These are phyloP conservation scores for Coccyzus lansbergi DNA, from an alignment of 2,797 vertebrate genomes.

Conservation along the genomic window DNA sequence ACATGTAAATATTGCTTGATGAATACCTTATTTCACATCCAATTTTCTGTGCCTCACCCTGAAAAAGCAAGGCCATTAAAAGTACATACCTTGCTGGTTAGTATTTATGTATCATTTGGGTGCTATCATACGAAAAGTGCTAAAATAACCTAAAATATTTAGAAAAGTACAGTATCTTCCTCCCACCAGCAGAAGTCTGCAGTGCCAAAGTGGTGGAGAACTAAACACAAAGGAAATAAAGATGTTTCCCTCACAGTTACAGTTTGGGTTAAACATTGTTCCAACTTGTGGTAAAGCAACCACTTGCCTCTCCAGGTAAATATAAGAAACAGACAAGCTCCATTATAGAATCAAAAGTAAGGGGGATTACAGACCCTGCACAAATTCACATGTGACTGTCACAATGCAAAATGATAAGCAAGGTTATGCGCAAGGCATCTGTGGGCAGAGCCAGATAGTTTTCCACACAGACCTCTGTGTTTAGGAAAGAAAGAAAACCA, in stretches of 20 bases:
- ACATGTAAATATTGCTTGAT: not conserved
- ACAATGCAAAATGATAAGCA: not conserved
- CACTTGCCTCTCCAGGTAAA: not conserved
- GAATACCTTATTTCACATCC: not conserved
- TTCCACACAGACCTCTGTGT: not conserved
- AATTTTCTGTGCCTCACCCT: not conserved
- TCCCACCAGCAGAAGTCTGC: not conserved
- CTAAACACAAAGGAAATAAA: not conserved
- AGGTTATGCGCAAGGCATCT: not conserved
- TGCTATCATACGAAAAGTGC: not conserved
- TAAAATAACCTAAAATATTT: not conserved
- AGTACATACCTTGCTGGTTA: not conserved
- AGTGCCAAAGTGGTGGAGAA: not conserved
- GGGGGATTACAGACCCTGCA: not conserved
- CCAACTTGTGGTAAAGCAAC: not conserved
- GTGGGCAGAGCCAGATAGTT: accelerated
- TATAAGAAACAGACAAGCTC: not conserved
- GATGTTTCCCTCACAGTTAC: not conserved
- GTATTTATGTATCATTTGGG: not conserved
- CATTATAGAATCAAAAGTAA: not conserved
- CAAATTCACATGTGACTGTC: accelerated
- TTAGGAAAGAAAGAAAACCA: not conserved
- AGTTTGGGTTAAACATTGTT: not conserved
- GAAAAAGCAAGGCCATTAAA: not conserved
- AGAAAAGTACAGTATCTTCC: not conserved